phyloP scores from a whole-genome alignment of 2,113 vertebrate genomes.

The Actinemys pallida region DNA sequence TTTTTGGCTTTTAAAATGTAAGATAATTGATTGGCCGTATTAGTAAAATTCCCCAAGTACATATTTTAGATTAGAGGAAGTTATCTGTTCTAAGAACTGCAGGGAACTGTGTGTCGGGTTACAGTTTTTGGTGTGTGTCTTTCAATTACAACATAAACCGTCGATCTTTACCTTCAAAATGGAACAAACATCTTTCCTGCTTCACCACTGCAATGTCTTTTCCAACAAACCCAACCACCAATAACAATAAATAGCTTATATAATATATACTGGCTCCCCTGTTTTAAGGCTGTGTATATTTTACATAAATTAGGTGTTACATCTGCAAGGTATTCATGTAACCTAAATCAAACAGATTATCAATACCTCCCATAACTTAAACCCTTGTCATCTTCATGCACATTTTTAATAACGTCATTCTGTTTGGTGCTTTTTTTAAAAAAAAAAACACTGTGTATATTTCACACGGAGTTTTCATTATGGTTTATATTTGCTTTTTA shows the following conservation, averaged over 20 bases:
- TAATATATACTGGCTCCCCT: fast-evolving
- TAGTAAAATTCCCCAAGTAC: background rate
- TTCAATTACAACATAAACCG: background rate
- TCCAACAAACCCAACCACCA: background rate
- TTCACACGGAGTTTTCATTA: background rate
- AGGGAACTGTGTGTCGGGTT: background rate
- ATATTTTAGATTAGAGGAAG: background rate
- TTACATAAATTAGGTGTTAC: background rate
- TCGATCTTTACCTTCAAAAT: fast-evolving
- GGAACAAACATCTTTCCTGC: fast-evolving
- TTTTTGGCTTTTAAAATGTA: background rate
- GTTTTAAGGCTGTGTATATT: background rate
- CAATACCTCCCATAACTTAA: fast-evolving
- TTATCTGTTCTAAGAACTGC: fast-evolving
- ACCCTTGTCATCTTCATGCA: background rate
- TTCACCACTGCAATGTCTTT: background rate
- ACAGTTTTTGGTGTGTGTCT: fast-evolving
- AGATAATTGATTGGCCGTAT: background rate
- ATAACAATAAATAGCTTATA: fast-evolving
- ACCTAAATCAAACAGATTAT: background rate
- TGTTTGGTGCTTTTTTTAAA: background rate
- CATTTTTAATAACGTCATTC: background rate
- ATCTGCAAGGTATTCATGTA: background rate
- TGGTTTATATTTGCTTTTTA: background rate
- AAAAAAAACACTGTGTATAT: background rate